These are phyloP conservation scores for Chirona hameri DNA, from an alignment of 2,888 invertebrate species.

Conservation along the genomic window DNA sequence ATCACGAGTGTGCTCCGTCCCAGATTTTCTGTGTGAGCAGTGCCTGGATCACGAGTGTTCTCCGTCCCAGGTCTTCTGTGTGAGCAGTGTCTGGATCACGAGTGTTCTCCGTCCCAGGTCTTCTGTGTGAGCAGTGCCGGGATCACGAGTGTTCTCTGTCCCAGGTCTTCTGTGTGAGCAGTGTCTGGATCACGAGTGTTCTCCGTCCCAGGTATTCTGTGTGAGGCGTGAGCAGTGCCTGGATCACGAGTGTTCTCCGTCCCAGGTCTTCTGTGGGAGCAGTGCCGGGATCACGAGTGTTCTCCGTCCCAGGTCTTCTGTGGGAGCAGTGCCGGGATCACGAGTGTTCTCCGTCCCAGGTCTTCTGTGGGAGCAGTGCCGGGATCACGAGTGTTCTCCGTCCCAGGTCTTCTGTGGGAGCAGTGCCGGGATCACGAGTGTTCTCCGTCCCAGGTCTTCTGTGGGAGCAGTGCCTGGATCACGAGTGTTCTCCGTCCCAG, in stretches of 20 bases:
- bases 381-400: constrained; percentile 27
- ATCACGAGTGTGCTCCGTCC: constrained; percentile 30
- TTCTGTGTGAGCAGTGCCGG: constrained; percentile 38
- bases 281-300: constrained; percentile 33
- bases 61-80: no score
- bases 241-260: constrained; percentile 29
- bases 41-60: constrained; percentile 30
- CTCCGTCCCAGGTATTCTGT: no score
- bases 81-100: constrained; percentile 35
- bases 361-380: constrained; percentile 39
- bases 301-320: no score
- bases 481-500: no score
- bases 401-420: constrained; percentile 38
- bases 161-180: constrained; percentile 39
- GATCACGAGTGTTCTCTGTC: constrained; percentile 30
- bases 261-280: constrained; percentile 39
- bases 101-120: no score
- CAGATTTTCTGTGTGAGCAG: constrained; percentile 39
- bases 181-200: constrained; percentile 29
- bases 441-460: no score
- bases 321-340: constrained; percentile 38
- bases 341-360: no score
- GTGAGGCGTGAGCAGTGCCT: constrained; percentile 39
- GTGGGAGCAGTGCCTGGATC: constrained; percentile 38
- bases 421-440: constrained; percentile 34